Evolutionary conservation across 2,797 vertebrate species (phyloP), one percentile per base, ranked within the genome.

Genomic region (Poeciliopsis paucimaculata): DNA sequence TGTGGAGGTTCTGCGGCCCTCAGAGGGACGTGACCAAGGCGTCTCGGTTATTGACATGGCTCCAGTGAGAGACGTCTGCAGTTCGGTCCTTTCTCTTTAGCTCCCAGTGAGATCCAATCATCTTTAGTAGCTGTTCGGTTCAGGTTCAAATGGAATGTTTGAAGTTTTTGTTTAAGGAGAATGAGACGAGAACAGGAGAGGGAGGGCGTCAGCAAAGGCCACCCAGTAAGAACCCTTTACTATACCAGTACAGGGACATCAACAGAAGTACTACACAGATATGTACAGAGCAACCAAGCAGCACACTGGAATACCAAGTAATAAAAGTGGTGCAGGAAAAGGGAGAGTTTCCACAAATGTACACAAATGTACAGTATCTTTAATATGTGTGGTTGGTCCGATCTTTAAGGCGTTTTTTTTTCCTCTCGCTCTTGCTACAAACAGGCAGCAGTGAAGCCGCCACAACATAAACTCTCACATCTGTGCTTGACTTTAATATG

Each of bases 221-320:
- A 47, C 93, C 95, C 94, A 94, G 95, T 91, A 92, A 92, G 89
- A 94, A 94, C 93, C 94, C 94, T 4, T 89, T 85, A 90, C 92
- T 92, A 95, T 81, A 85, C 92, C 91, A 91, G 88, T 77, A 94
- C 91, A 84, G 86, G 86, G 89, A 95, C 93, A 89, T 91, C 86
- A 92, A 94, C 92, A 88, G 84, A 92, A 92, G 90, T 89, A 94
- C 91, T 88, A 95, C 91, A 94, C 91, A 92, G 91, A 93, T 91
- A 92, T 94, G 87, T 93, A 95, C 89, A 94, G 83, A 90, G 91
- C 92, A 91, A 92, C 90, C 87, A 92, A 93, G 93, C 92, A 89
- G 92, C 92, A 94, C 92, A 81, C 88, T 45, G 51, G 85, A 92
- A 91, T 89, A 93, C 91, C 80, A 82, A 90, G 86, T 92, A 89